phyloP scores from a whole-genome alignment of 1,140 invertebrate species.

The Eufriesea mexicana region DNA sequence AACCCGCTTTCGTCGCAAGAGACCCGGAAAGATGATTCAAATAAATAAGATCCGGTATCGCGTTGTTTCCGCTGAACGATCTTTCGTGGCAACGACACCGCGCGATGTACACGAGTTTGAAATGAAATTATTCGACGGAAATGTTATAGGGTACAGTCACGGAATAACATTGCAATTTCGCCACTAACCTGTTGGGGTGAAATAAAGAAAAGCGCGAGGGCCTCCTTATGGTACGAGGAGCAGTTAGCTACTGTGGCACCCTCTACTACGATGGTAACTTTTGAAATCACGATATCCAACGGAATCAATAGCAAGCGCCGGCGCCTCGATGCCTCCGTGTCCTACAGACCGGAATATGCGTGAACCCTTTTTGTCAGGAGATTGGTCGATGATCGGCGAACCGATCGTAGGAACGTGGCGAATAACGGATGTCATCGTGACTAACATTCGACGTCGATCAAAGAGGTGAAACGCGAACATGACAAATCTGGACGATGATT shows the following conservation, averaged over 20 bases:
- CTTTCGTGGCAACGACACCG: no score
- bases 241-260: constrained; percentile 78
- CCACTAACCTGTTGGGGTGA: constrained; percentile 77
- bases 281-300: constrained; percentile 68
- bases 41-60: background rate
- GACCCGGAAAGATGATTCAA: background rate
- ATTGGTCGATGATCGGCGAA: constrained; percentile 58
- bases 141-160: background rate
- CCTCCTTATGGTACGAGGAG: constrained; percentile 75
- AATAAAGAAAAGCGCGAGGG: constrained; percentile 74
- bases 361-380: constrained; percentile 45
- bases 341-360: constrained; percentile 62
- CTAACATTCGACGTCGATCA: no score
- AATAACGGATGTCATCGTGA: background rate
- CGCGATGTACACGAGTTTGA: background rate
- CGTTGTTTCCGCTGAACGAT: background rate
- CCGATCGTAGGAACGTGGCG: background rate
- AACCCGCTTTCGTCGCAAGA: background rate
- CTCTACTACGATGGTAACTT: constrained; percentile 76
- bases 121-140: background rate
- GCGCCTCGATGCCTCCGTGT: constrained; percentile 71
- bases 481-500: background rate
- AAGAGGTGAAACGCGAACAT: background rate
- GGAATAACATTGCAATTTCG: constrained; percentile 43
- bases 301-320: constrained; percentile 79